A percentile compares a stretch with the other conserved stretches of the same genome.
Conservation (phyloP, 2,797 vertebrate genomes). For the Psittacula derbiana region DNA sequence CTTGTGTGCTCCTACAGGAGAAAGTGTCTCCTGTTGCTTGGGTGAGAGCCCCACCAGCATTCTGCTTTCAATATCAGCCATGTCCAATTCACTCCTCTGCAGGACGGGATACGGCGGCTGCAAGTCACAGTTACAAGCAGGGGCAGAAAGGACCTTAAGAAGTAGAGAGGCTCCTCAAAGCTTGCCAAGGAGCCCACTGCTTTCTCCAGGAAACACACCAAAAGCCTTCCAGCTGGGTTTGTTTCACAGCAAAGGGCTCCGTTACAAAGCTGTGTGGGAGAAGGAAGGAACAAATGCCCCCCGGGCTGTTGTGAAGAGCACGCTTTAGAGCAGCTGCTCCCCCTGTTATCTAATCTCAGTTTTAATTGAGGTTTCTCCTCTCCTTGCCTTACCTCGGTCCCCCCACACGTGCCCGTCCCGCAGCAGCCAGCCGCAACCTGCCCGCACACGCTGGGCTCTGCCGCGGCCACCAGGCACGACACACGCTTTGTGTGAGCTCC, state of each 20-base stretch:
- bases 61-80: rapidly evolving
- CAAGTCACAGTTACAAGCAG: rapidly evolving
- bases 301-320: background rate
- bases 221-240: background rate
- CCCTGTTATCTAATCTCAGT: constrained; percentile 44
- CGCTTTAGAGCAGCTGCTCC: constrained; percentile 45
- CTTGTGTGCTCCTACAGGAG: background rate
- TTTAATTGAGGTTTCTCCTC: background rate
- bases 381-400: background rate
- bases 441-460: rapidly evolving
- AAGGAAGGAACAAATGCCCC: constrained; percentile 24
- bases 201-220: background rate
- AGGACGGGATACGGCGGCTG: rapidly evolving
- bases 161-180: background rate
- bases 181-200: background rate
- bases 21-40: rapidly evolving
- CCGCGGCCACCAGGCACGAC: rapidly evolving
- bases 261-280: constrained; percentile 29
- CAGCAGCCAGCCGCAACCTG: background rate
- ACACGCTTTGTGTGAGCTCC: rapidly evolving
- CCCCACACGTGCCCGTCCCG: background rate
- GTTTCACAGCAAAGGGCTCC: background rate
- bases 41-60: rapidly evolving
- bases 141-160: background rate
- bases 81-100: rapidly evolving